A percentile compares a stretch with the other conserved stretches of the same genome.
Conservation (phyloP, 2,113 vertebrate species). For the Gopherus flavomarginatus region DNA sequence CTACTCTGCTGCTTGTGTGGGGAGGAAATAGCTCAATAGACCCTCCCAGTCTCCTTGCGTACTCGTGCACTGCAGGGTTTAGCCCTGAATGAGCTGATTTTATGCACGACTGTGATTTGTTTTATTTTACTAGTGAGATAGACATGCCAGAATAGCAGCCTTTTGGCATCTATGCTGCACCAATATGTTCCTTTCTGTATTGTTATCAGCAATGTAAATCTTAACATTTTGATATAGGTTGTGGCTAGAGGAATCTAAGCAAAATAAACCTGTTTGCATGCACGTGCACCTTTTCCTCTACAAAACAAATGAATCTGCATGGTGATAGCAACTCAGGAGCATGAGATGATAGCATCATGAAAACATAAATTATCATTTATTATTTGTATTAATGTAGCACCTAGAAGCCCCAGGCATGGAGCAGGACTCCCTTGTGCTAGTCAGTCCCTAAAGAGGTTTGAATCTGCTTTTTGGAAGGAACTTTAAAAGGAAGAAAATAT, state of each 20-base stretch:
- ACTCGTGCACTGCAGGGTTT: background rate
- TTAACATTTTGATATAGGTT: background rate
- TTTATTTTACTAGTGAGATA: too few relatives aligned
- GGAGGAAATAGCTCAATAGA: background rate
- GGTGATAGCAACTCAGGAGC: background rate
- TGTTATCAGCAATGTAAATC: background rate
- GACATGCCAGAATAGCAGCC: background rate
- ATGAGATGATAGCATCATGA: background rate
- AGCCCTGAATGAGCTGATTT: background rate
- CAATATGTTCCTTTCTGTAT: background rate
- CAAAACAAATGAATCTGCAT: background rate
- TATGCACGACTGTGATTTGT: background rate
- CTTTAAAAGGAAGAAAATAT: background rate
- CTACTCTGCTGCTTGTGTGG: background rate
- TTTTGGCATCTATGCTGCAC: background rate
- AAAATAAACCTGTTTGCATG: fast-evolving
- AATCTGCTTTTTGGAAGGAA: background rate
- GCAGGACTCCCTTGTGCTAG: background rate
- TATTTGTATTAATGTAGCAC: background rate
- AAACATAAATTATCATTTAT: background rate
- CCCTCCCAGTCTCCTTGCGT: background rate
- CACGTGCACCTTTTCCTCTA: background rate
- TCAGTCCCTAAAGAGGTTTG: background rate
- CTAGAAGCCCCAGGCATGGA: background rate
- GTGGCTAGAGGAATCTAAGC: conserved; percentile 16